Evolutionary conservation across 2,797 vertebrate species (phyloP).

Genomic region (Pyrrhura leucotis): DNA sequence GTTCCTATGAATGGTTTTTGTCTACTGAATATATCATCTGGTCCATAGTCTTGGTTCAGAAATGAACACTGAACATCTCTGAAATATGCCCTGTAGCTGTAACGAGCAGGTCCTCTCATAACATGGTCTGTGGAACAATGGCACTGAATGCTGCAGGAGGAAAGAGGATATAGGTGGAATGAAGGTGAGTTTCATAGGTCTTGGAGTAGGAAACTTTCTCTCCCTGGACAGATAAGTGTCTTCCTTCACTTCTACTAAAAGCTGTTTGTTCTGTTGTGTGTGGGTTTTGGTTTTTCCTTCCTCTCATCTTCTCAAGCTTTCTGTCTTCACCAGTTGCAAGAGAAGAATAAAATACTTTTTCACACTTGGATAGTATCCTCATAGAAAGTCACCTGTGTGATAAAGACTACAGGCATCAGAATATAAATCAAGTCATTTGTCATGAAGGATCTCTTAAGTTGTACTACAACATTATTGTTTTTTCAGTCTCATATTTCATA

Average conservation of each 20-base stretch:
- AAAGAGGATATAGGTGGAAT: not conserved
- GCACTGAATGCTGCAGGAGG: not conserved
- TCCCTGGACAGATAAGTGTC: not conserved
- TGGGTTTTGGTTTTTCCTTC: not conserved
- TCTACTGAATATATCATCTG: not conserved
- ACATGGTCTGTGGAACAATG: accelerated
- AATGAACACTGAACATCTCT: not conserved
- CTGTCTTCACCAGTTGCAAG: not conserved
- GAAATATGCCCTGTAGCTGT: not conserved
- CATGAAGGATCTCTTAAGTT: not conserved
- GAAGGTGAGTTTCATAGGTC: not conserved
- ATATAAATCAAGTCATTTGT: not conserved
- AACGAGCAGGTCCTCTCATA: not conserved
- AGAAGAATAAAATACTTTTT: not conserved
- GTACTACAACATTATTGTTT: not conserved
- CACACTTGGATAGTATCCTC: not conserved
- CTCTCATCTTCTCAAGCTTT: not conserved
- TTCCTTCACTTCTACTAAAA: not conserved
- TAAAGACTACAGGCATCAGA: not conserved
- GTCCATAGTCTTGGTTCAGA: not conserved
- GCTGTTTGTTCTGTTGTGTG: not conserved
- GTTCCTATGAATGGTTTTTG: not conserved
- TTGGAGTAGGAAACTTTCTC: not conserved
- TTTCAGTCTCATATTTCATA: not conserved
- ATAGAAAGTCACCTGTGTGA: not conserved